phyloP scores from a whole-genome alignment of 2,888 invertebrate species.

The Leptodirus hochenwartii region DNA sequence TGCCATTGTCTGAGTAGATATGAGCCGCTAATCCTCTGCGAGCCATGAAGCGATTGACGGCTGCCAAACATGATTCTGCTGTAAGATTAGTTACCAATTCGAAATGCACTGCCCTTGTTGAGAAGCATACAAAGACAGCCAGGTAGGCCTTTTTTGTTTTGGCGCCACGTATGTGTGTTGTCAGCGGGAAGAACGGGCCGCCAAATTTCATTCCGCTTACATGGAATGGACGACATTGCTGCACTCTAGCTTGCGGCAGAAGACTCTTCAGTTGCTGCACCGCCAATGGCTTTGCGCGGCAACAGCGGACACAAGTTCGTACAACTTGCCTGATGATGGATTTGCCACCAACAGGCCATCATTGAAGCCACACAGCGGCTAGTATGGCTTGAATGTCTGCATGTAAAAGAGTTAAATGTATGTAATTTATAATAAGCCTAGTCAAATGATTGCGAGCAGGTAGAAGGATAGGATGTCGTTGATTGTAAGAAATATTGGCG shows the following conservation, averaged over 20 bases:
- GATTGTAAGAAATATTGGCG: constrained; percentile 3
- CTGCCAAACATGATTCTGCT: constrained; percentile 6
- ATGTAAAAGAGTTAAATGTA: constrained; percentile 5
- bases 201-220: constrained; percentile 14
- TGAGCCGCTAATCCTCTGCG: constrained; percentile 1
- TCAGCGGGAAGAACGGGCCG: constrained; percentile 12
- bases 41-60: background rate
- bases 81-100: constrained; percentile 6
- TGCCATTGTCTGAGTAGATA: constrained; percentile 6
- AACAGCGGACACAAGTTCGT: no score
- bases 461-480: constrained; percentile 7
- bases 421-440: constrained; percentile 4
- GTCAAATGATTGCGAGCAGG: constrained; percentile 5
- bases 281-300: no score
- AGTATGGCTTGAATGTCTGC: no score
- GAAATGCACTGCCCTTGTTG: constrained; percentile 9
- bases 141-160: constrained; percentile 12
- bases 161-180: constrained; percentile 10
- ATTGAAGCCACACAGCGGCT: no score
- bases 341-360: no score
- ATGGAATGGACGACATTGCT: constrained; percentile 10
- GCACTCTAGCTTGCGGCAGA: constrained; percentile 14
- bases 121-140: constrained; percentile 14
- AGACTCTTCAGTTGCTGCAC: no score
- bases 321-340: no score